phyloP scores from a whole-genome alignment of 2,113 vertebrate species.

The Setophaga coronata region DNA sequence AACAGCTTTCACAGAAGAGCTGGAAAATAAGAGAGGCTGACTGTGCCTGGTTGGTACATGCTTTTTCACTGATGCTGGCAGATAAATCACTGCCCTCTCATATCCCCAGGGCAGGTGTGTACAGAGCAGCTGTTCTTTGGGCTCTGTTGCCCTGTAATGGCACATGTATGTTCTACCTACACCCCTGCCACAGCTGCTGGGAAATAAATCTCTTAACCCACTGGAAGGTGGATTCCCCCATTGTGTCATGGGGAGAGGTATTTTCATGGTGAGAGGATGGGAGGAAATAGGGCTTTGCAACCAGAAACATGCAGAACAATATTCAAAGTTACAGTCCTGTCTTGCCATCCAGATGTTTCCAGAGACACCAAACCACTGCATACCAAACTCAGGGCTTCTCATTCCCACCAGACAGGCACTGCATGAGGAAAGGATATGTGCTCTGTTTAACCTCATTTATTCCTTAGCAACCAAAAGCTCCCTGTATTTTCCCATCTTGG shows the following conservation, averaged over 20 bases:
- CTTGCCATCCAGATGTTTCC: constrained; percentile 43
- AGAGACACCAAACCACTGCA: constrained; percentile 12
- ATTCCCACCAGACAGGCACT: constrained; percentile 37
- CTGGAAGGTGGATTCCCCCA: constrained; percentile 33
- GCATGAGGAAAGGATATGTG: constrained; percentile 27
- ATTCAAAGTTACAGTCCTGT: not conserved
- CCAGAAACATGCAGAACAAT: not conserved
- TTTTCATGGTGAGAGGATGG: not conserved
- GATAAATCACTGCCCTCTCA: constrained; percentile 20
- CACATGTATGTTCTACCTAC: constrained; percentile 11
- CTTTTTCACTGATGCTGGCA: not conserved
- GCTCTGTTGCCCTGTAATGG: not conserved
- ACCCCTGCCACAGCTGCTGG: constrained; percentile 1
- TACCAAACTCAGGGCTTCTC: constrained; percentile 1
- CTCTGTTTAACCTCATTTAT: constrained; percentile 55
- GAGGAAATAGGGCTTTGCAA: not conserved
- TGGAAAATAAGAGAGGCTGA: not conserved
- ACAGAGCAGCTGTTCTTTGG: constrained; percentile 21
- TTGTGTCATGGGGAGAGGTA: not conserved
- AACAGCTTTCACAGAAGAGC: not conserved
- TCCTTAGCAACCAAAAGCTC: constrained; percentile 62
- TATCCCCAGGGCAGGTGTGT: not conserved
- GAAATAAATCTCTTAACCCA: constrained; percentile 34
- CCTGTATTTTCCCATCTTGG: constrained; percentile 61
- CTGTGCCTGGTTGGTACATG: not conserved